These are phyloP conservation scores for Andrena minutula DNA, from an alignment of 2,888 invertebrate species.

Conservation along the genomic window DNA sequence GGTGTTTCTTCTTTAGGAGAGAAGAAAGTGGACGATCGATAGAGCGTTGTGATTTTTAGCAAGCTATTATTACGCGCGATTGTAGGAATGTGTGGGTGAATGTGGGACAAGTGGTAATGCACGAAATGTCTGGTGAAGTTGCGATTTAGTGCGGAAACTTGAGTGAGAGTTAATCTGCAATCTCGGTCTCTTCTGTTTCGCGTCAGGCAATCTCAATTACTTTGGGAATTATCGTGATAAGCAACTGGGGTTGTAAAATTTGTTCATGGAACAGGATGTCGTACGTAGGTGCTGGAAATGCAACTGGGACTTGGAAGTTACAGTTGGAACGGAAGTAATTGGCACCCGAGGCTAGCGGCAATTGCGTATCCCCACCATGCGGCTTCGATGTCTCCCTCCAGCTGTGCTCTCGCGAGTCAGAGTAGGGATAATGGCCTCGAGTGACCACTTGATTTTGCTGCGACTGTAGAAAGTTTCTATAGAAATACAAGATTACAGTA, in stretches of 20 bases:
- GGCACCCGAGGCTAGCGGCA: background rate
- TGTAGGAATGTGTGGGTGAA: background rate
- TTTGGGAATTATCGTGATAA: conserved; percentile 4
- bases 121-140: background rate
- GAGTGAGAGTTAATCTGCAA: conserved; percentile 12
- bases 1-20: background rate
- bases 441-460: too few species aligned
- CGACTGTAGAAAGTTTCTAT: too few species aligned
- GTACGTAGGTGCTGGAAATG: background rate
- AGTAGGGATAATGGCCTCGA: too few species aligned
- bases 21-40: background rate
- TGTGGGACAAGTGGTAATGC: background rate
- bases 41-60: too few species aligned
- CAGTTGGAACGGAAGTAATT: background rate
- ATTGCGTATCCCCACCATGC: background rate
- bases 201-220: conserved; percentile 3
- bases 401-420: background rate
- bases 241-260: background rate
- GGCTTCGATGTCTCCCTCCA: background rate
- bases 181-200: background rate
- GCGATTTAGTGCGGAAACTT: background rate
- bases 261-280: background rate
- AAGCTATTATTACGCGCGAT: background rate
- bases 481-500: too few species aligned
- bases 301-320: background rate